Base-by-base conservation (phyloP, 2,888 invertebrate species). In the Drosophila peninsularis region DNA sequence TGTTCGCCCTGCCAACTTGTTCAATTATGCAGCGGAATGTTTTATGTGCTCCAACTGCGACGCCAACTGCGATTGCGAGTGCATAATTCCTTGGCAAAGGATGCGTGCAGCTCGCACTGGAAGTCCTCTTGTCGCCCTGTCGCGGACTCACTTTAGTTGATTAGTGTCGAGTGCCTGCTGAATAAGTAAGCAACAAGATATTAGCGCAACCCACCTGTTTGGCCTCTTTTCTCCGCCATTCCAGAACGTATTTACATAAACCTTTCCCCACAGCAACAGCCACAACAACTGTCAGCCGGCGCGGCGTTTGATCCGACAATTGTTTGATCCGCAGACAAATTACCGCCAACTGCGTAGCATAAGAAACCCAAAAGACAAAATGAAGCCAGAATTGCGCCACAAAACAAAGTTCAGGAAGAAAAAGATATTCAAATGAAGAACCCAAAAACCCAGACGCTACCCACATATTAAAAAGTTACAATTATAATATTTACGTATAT, bases 11-110 rank as follows among this genome's bases (percentile, higher is more conserved):
- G 62, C 86, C 79, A 80, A 78, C 86, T 84, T 87, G 78, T 71
- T 90, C 90, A 91, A 90, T 90, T 90, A 90, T 90, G 90, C 90
- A 90, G 63, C 87, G 78, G 75, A 88, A 90, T 90, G 90, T 83
- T 90, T 89, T 89, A 89, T 89, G 87, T 69, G 63, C 78, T 56
- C 27, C 50, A 57, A 60, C 27, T 42, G 13, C 13, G 19, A 24
- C 36, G 24, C n/a, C 52, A n/a, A 36, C 52, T 52, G 21, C 52
- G 19, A 36, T n/a, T 52, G 57, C 69, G 47, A 75, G 80, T 86
- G 87, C 89, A 88, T 77, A 83, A 83, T 70, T 89, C 66, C 88
- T 74, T 41, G 53, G 21, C 63, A 69, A 84, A 76, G 72, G 75
- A 78, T 81, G 69, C 82, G 78, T 78, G 67, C 62, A 36, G 58